Evolutionary conservation across 2,797 vertebrate genomes (phyloP).

Genomic region (Cirrhinus molitorella): DNA sequence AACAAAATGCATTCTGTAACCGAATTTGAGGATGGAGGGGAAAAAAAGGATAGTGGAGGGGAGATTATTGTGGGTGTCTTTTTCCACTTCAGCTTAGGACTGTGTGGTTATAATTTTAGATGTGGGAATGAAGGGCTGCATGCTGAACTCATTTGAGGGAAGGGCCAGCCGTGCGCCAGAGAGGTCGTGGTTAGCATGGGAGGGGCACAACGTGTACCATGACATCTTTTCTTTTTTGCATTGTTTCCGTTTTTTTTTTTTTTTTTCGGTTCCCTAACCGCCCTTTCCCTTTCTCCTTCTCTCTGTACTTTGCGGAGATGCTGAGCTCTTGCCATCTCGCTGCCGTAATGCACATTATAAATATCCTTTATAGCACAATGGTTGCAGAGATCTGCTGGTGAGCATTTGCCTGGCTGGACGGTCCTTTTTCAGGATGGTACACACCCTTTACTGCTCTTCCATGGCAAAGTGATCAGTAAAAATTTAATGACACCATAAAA

Average conservation of each 20-base stretch:
- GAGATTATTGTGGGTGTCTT: constrained; percentile 81
- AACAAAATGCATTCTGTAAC: constrained; percentile 80
- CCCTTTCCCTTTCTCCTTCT: constrained; percentile 27
- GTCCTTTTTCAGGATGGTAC: constrained; percentile 86
- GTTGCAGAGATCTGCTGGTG: constrained; percentile 80
- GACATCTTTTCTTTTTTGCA: constrained; percentile 71
- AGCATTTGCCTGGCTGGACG: constrained; percentile 79
- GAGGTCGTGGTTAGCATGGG: constrained; percentile 79
- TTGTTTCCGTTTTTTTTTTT: constrained; percentile 42
- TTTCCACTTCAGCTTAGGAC: constrained; percentile 80
- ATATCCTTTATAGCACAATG: constrained; percentile 85
- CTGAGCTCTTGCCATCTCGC: constrained; percentile 29
- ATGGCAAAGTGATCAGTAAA: constrained; percentile 99
- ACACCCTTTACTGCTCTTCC: constrained; percentile 92
- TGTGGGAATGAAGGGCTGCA: constrained; percentile 79
- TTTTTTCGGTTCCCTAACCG: constrained; percentile 34
- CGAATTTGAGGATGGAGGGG: constrained; percentile 75
- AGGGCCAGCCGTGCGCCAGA: constrained; percentile 78
- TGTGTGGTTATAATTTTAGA: constrained; percentile 82
- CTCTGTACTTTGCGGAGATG: constrained; percentile 21
- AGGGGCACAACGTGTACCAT: constrained; percentile 79
- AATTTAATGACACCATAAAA: constrained; percentile 99
- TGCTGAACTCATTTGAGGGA: constrained; percentile 87
- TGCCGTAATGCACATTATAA: constrained; percentile 75
- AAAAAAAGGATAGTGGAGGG: constrained; percentile 69